Percentiles rank a stretch among this genome's conserved stretches.
Evolutionary conservation across 2,888 invertebrate species (phyloP).

Genomic region (Acronicta psi): DNA sequence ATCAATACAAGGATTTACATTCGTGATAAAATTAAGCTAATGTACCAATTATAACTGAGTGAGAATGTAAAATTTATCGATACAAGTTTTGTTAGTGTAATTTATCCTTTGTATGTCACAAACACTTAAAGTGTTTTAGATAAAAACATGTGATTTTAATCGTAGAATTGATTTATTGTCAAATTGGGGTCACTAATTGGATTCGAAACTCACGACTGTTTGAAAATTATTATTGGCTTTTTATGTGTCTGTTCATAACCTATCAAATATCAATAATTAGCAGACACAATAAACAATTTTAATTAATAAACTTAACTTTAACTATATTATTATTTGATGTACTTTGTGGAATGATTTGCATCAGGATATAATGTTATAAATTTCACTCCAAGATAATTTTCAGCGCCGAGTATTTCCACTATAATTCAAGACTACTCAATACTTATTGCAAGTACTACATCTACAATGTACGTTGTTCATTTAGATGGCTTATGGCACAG

Average conservation of each 20-base stretch:
- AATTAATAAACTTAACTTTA: no score
- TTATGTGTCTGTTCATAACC: no score
- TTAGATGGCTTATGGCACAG: no score
- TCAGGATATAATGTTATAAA: no score
- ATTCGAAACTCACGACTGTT: slow-evolving; percentile 6
- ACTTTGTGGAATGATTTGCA: no score
- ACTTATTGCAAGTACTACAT: no score
- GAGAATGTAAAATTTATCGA: slow-evolving; percentile 24
- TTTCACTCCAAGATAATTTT: no score
- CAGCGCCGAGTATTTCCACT: no score
- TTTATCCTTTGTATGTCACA: slow-evolving; percentile 16
- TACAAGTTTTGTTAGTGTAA: slow-evolving; percentile 39
- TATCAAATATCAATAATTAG: no score
- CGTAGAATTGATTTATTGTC: slow-evolving; percentile 40
- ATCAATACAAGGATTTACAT: slow-evolving; percentile 16
- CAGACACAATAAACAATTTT: no score
- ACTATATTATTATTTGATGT: no score
- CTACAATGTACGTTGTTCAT: no score
- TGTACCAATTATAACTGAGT: slow-evolving; percentile 26
- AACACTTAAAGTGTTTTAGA: slow-evolving; percentile 19
- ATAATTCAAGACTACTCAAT: background rate
- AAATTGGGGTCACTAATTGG: slow-evolving; percentile 29
- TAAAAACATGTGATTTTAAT: slow-evolving; percentile 46
- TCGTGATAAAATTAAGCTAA: background rate
- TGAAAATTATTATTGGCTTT: background rate